Conservation (phyloP, 2,113 vertebrate species). For the Typhlomys cinereus region DNA sequence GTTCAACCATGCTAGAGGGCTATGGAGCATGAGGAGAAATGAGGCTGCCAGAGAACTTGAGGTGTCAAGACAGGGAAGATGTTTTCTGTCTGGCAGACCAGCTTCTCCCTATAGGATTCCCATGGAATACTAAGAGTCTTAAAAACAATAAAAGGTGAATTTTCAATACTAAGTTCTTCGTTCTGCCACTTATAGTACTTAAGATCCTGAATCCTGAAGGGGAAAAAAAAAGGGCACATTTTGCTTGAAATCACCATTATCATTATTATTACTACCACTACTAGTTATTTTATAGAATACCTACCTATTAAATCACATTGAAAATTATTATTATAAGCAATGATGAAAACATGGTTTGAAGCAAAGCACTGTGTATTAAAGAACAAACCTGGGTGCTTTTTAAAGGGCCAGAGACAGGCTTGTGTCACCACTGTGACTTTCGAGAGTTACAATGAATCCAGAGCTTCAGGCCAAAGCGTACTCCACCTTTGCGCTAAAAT, state of each 20-base stretch:
- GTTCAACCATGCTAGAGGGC: background rate
- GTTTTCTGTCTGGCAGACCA: background rate
- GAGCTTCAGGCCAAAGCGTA: background rate
- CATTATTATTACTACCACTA: too few species aligned
- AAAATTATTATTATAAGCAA: background rate
- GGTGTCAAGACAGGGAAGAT: background rate
- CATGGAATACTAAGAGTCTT: background rate
- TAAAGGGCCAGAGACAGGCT: background rate
- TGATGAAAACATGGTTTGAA: background rate
- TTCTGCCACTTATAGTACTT: background rate
- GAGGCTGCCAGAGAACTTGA: rapidly evolving
- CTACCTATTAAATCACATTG: background rate
- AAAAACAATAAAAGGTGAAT: background rate
- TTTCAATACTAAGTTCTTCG: background rate
- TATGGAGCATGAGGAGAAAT: background rate
- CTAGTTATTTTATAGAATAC: background rate
- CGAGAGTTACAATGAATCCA: background rate
- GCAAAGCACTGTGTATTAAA: background rate
- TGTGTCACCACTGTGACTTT: background rate
- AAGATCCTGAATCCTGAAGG: background rate
- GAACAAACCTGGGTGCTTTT: background rate
- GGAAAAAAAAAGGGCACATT: background rate
- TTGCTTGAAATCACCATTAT: background rate
- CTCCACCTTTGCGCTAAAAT: background rate
- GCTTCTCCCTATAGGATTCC: background rate